A percentile compares a stretch with the other conserved stretches of the same genome.
Conservation (phyloP, 2,888 invertebrate species). For the Sclerodermus sp. region DNA sequence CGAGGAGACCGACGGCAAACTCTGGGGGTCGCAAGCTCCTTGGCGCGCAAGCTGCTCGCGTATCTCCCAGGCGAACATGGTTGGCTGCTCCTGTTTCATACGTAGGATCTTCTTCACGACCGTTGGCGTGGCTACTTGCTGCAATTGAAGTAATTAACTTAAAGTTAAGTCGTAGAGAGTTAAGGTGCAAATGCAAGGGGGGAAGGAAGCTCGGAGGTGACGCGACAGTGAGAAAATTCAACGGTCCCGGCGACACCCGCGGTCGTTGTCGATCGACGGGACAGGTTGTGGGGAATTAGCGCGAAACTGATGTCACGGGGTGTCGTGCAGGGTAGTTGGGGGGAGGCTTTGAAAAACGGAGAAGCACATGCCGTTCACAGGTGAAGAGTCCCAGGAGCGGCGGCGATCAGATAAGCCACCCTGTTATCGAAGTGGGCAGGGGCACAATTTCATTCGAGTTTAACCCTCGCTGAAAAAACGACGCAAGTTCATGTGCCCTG, state of each 20-base stretch:
- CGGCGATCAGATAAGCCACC: slow-evolving; percentile 36
- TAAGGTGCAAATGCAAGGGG: background rate
- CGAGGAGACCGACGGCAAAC: slow-evolving; percentile 91
- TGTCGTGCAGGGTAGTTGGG: too few species aligned
- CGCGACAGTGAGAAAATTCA: too few species aligned
- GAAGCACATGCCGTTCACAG: slow-evolving; percentile 45
- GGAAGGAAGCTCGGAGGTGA: too few species aligned
- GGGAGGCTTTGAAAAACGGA: too few species aligned
- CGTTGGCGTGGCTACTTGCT: slow-evolving; percentile 96
- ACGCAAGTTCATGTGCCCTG: background rate
- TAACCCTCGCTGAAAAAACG: too few species aligned
- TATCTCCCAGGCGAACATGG: slow-evolving; percentile 97
- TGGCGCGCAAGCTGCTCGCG: slow-evolving; percentile 86
- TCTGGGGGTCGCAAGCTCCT: slow-evolving; percentile 86
- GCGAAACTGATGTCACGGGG: too few species aligned
- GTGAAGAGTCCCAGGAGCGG: slow-evolving; percentile 36
- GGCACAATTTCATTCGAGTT: slow-evolving; percentile 32
- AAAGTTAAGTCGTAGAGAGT: slow-evolving; percentile 5
- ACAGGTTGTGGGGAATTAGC: too few species aligned
- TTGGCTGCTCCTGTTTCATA: slow-evolving; percentile 92
- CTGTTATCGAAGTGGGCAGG: slow-evolving; percentile 11
- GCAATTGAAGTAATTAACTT: slow-evolving; percentile 51
- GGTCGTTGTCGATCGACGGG: too few species aligned
- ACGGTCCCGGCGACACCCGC: too few species aligned
- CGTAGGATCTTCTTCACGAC: slow-evolving; percentile 93